Evolutionary conservation across 2,888 invertebrate species (phyloP).

Genomic region (Nemapogon koenigi): DNA sequence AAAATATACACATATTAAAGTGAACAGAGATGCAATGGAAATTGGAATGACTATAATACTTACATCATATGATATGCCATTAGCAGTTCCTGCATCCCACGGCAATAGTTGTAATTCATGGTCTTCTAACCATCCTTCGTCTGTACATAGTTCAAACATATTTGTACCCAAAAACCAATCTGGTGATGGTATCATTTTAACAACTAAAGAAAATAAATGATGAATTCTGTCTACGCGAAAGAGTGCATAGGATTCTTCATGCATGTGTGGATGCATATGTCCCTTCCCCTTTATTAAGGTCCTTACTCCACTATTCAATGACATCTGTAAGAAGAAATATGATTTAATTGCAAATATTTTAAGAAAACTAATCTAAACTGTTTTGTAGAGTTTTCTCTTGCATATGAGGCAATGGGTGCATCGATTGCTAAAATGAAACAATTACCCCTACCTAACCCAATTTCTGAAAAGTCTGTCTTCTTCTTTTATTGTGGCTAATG

Average conservation of each 20-base stretch:
- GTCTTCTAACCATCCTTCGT: constrained; percentile 33
- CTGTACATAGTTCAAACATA: constrained; percentile 42
- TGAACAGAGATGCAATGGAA: no score
- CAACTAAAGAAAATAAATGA: constrained; percentile 43
- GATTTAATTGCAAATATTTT: no score
- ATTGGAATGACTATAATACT: no score
- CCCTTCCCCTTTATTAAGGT: constrained; percentile 46
- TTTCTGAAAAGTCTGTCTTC: no score
- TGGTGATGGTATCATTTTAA: constrained; percentile 49
- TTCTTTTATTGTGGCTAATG: no score
- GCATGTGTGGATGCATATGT: constrained; percentile 47
- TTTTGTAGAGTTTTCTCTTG: no score
- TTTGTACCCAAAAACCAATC: constrained; percentile 53
- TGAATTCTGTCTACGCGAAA: constrained; percentile 47
- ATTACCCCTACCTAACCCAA: no score
- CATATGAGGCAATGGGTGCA: no score
- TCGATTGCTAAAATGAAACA: no score
- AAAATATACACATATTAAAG: no score
- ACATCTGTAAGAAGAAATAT: constrained; percentile 41
- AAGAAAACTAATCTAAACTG: no score
- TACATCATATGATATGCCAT: constrained; percentile 52
- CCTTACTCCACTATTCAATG: constrained; percentile 29
- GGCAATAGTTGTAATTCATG: constrained; percentile 37
- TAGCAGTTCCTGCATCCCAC: constrained; percentile 50
- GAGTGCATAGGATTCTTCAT: constrained; percentile 40